These are phyloP conservation scores for Cairina moschata DNA, from an alignment of 2,113 vertebrate genomes.

Conservation along the genomic window DNA sequence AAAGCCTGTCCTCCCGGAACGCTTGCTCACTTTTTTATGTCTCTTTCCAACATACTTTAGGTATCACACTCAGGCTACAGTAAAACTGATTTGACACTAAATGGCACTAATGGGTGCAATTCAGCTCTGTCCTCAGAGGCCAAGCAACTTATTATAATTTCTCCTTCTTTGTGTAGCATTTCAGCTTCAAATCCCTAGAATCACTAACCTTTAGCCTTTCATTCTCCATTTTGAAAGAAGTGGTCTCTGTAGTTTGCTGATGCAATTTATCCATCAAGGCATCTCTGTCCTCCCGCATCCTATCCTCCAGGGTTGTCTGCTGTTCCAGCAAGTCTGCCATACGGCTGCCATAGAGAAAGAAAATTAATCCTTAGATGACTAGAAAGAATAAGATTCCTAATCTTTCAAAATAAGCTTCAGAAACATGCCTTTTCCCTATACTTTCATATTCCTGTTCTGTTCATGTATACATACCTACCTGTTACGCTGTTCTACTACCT, in stretches of 20 bases:
- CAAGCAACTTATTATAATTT: background rate
- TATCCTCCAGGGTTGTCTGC: slow-evolving; percentile 79
- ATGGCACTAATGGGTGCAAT: background rate
- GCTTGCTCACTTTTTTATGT: background rate
- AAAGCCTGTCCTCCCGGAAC: background rate
- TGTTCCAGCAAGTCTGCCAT: slow-evolving; percentile 83
- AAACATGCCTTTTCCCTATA: background rate
- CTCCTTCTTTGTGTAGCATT: background rate
- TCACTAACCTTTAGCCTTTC: slow-evolving; percentile 86
- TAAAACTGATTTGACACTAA: background rate
- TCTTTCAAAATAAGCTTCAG: background rate
- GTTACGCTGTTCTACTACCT: background rate
- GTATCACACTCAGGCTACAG: background rate
- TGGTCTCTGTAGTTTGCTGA: slow-evolving; percentile 77
- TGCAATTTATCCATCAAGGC: slow-evolving; percentile 80
- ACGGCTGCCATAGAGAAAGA: slow-evolving; percentile 69
- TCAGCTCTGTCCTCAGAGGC: background rate
- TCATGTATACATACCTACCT: background rate
- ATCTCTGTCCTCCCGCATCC: slow-evolving; percentile 78
- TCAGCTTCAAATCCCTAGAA: background rate
- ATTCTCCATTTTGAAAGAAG: slow-evolving; percentile 82
- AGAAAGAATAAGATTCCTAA: background rate
- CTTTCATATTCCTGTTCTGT: background rate
- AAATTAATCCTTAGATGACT: background rate
- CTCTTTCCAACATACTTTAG: background rate